Percentiles rank a stretch among this genome's conserved stretches.
Conservation (phyloP, 2,888 invertebrate species). For the Dasysyrphus tricinctus region DNA sequence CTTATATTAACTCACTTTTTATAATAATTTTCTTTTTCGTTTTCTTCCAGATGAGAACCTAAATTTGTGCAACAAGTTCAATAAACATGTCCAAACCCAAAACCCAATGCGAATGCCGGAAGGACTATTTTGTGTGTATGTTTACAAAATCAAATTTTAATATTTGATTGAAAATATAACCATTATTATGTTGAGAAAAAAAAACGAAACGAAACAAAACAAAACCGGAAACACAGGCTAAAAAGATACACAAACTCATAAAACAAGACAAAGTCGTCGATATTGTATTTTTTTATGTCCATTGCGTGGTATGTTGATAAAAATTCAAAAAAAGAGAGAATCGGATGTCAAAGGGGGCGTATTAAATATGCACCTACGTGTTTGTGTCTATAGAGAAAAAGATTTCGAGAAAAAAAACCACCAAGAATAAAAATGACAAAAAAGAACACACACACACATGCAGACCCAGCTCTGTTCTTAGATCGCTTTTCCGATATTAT, state of each 20-base stretch:
- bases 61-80: constrained; percentile 42
- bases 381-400: neutral
- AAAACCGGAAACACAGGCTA: constrained; percentile 28
- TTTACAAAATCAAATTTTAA: constrained; percentile 41
- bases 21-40: neutral
- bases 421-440: neutral
- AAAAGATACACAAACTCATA: constrained; percentile 8
- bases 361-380: constrained; percentile 40
- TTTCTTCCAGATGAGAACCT: constrained; percentile 7
- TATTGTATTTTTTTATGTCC: constrained; percentile 16
- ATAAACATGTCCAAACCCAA: constrained; percentile 6
- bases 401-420: neutral
- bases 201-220: neutral
- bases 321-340: neutral
- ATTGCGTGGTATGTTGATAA: constrained; percentile 21
- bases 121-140: constrained; percentile 28
- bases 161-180: constrained; percentile 37
- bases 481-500: constrained; percentile 30
- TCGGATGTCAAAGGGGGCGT: constrained; percentile 44
- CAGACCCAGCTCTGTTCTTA: neutral
- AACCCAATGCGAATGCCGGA: neutral
- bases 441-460: neutral
- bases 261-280: neutral
- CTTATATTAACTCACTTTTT: constrained; percentile 5
- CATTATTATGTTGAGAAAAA: constrained; percentile 1